Evolutionary conservation across 2,113 vertebrate species (phyloP), one percentile per base, ranked within the genome.

Genomic region (Dunckerocampus dactyliophorus): DNA sequence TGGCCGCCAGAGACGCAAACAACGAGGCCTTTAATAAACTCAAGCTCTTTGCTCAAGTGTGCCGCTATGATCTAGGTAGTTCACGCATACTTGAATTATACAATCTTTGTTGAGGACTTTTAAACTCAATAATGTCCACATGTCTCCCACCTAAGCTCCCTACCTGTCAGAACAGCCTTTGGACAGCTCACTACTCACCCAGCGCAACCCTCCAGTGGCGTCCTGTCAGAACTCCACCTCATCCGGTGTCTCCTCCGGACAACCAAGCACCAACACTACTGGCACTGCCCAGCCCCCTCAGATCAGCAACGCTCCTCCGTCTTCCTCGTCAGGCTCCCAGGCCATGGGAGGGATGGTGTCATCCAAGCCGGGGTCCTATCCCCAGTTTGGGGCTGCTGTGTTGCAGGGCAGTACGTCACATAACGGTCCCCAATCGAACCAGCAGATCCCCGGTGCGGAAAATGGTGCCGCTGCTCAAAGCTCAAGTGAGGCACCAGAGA

Each of bases 31-130:
- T 96, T 87, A 93, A 94, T 85, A 95, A 94, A 85, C 93, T 98
- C 82, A 95, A 94, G 79, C 90, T 98, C 39, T 98, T 95, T 16
- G 95, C 96, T 65, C 94, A 98, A 95, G 94, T 97, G 76, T 98
- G 94, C 91, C 92, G 91, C 89, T 94, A 95, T 0, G 93, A 98
- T 75, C 84, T 98, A 77, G 96, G 96, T 98, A 93, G 15, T 66
- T 62, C 4, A 6, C 34, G 39, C 8, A 0, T 19, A 42, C 37
- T 37, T 8, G 22, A 28, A 52, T 52, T 8, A 24, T 52, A 16
- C 6, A 16, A 52, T 52, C 50, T 8, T 21, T 24, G 13, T 8
- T 52, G 16, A 53, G 12, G 15, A 34, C 28, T 19, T 53, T 14
- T 16, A n/a, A n/a, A 11, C 15, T 21, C 12, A 16, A 15, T 51